Evolutionary conservation across 2,888 invertebrate genomes (phyloP).

Genomic region (Heliconius ethilla): DNA sequence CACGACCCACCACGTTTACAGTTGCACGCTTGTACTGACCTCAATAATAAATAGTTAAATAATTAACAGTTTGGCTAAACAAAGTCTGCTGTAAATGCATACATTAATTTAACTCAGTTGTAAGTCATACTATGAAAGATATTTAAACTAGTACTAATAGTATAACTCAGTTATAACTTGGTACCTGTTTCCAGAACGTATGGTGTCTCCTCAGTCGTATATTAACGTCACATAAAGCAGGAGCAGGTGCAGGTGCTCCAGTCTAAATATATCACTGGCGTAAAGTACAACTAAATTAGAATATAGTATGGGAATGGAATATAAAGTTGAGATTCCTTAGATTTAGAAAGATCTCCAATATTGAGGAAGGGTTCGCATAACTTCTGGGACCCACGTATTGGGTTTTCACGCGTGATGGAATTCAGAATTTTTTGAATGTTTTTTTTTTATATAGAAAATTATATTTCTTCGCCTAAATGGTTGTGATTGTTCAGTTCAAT

Average conservation of each 20-base stretch:
- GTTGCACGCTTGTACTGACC: background rate
- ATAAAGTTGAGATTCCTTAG: background rate
- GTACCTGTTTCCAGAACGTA: background rate
- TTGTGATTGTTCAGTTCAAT: background rate
- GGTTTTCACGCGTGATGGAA: background rate
- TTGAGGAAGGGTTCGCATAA: slow-evolving; percentile 13
- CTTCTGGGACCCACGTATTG: slow-evolving; percentile 8
- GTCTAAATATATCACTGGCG: slow-evolving; percentile 17
- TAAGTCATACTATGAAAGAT: too few relatives aligned
- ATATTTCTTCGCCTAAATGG: background rate
- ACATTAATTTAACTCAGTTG: background rate
- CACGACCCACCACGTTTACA: background rate
- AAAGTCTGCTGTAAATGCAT: too few relatives aligned
- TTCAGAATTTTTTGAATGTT: background rate
- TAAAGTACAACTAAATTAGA: slow-evolving; percentile 5
- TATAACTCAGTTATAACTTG: slow-evolving; percentile 1
- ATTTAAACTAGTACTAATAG: too few relatives aligned
- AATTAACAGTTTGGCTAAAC: too few relatives aligned
- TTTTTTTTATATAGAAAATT: background rate
- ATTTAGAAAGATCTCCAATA: slow-evolving; percentile 2
- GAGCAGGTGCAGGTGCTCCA: slow-evolving; percentile 15
- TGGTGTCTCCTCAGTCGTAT: background rate
- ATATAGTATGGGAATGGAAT: background rate
- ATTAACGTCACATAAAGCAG: slow-evolving; percentile 13
- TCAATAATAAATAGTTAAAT: background rate